Percentiles rank a stretch among this genome's conserved stretches.
phyloP scores from a whole-genome alignment of 2,888 invertebrate genomes.

The Aporophyla lueneburgensis region DNA sequence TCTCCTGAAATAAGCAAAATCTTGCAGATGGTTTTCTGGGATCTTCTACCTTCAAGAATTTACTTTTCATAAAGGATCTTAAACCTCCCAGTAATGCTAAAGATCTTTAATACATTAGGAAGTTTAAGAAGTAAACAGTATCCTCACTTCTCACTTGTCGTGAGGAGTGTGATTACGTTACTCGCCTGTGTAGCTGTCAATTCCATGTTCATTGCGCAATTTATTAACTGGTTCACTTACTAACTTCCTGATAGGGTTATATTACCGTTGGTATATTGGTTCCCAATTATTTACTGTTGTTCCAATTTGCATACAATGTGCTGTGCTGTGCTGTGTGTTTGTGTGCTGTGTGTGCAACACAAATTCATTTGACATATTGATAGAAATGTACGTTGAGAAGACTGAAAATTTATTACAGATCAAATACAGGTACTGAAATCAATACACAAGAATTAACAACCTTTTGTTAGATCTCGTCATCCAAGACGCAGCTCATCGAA shows the following conservation, averaged over 20 bases:
- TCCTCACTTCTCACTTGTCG: too few species aligned
- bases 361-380: background rate
- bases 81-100: background rate
- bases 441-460: background rate
- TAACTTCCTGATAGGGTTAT: conserved; percentile 13
- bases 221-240: conserved; percentile 7
- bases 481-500: too few species aligned
- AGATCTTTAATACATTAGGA: background rate
- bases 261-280: background rate
- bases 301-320: background rate
- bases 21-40: background rate
- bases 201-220: conserved; percentile 14
- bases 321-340: too few species aligned
- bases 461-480: too few species aligned
- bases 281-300: background rate
- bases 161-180: conserved; percentile 14
- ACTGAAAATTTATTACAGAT: background rate
- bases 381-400: background rate
- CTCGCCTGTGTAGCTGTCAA: background rate
- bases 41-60: background rate
- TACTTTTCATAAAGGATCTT: too few species aligned
- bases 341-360: background rate
- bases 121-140: too few species aligned
- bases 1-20: background rate
- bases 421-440: background rate